Base-by-base conservation (phyloP, 2,113 vertebrate species). In the Mola mola region DNA sequence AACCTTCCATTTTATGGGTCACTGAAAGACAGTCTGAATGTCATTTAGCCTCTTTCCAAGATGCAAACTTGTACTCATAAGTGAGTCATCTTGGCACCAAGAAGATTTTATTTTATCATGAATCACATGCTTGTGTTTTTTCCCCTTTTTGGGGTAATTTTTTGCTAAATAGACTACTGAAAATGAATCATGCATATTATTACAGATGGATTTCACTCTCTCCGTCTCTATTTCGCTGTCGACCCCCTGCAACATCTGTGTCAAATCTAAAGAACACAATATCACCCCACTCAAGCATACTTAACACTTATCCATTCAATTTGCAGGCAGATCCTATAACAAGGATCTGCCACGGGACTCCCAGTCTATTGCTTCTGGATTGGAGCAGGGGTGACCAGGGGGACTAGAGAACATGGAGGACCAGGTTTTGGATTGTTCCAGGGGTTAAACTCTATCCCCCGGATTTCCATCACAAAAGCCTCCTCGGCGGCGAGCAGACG, bases 401-500 rank as follows among this genome's bases (percentile, higher is more conserved):
- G 57, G 29, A 8, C 41, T 2, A 2, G 40, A 1, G 19, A 72
- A 86, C 77, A 74, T 15, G 64, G 64, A 67, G 77, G 41, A 53
- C 72, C 81, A 76, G 78, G 70, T 64, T 75, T 57, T 49, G 47
- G 61, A 80, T 85, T 85, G 85, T 88, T 82, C 52, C 26, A 22
- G 58, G 81, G 85, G 79, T 86, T 87, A 78, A 79, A 90, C 70
- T 88, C 82, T 87, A 79, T 80, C 82, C 76, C 67, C 68, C 51
- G 61, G 65, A 90, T 92, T 91, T 89, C 62, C 88, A 90, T 92
- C 66, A 92, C 88, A 92, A 92, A 90, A 41, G 87, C 75, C 72
- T 78, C 73, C 81, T 83, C 48, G 42, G 80, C 79, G 43, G 75
- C 2, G 37, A 78, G 66, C 75, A 80, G 85, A 81, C 73, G 70